Evolutionary conservation across 2,113 vertebrate genomes (phyloP).

Genomic region (Ciconia boyciana): DNA sequence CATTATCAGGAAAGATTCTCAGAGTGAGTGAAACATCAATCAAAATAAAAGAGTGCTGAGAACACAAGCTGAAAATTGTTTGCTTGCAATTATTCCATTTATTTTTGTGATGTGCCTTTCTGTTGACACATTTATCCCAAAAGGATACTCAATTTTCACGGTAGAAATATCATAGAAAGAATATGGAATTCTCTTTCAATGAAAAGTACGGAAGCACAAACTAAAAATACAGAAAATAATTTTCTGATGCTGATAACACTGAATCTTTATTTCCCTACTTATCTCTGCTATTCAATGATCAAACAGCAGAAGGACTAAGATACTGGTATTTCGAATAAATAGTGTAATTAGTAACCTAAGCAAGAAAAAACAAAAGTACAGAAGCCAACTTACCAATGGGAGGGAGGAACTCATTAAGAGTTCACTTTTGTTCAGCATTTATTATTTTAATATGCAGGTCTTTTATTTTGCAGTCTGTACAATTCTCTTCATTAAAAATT

Average conservation of each 20-base stretch:
- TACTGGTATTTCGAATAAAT: neutral
- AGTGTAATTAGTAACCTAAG: neutral
- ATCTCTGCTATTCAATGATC: neutral
- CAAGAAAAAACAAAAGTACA: neutral
- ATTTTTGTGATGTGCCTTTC: conserved; percentile 23
- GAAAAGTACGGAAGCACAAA: neutral
- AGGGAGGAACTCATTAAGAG: neutral
- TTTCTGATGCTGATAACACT: neutral
- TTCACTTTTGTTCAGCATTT: neutral
- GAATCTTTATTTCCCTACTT: neutral
- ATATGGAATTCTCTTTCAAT: neutral
- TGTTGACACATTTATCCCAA: conserved; percentile 11
- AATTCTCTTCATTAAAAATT: neutral
- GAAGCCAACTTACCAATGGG: neutral
- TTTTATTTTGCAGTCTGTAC: neutral
- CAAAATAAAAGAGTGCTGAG: conserved; percentile 20
- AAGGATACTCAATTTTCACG: conserved; percentile 23
- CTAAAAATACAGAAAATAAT: neutral
- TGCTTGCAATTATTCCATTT: conserved; percentile 42
- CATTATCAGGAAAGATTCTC: conserved; percentile 10
- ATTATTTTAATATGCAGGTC: neutral
- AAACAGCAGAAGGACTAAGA: neutral
- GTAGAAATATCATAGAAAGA: neutral
- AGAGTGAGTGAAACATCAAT: conserved; percentile 12
- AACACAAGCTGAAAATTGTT: conserved; percentile 34